phyloP scores from a whole-genome alignment of 2,888 invertebrate genomes.

The Tenthredo mesomela region DNA sequence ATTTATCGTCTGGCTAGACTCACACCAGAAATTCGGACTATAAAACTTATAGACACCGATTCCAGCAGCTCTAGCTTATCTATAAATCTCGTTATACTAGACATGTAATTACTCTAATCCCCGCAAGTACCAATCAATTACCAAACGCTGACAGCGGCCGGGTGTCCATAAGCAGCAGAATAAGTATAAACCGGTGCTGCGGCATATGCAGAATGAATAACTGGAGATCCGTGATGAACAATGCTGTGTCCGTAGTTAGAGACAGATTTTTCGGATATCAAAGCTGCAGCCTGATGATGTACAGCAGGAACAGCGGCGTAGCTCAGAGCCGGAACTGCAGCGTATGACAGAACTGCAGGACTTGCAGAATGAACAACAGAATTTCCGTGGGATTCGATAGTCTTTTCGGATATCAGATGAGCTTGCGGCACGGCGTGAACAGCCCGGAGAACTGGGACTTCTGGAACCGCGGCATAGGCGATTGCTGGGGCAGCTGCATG shows the following conservation, averaged over 20 bases:
- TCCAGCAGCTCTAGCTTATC: conserved; percentile 14
- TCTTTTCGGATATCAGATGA: conserved; percentile 63
- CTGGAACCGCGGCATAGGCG: conserved; percentile 56
- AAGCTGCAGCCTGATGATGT: conserved; percentile 7
- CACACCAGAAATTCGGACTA: not conserved
- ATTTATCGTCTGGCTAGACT: not conserved
- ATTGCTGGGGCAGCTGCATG: conserved; percentile 76
- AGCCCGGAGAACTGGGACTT: conserved; percentile 59
- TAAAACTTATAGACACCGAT: conserved; percentile 23
- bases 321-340: conserved; percentile 53
- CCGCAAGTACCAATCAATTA: conserved; percentile 57
- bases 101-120: not conserved
- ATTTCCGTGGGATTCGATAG: conserved; percentile 66
- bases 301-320: conserved; percentile 39
- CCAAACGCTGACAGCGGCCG: conserved; percentile 58
- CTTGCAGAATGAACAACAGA: conserved; percentile 62
- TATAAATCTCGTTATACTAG: not conserved
- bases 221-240: conserved; percentile 71
- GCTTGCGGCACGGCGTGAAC: conserved; percentile 56
- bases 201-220: conserved; percentile 78
- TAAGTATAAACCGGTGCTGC: conserved; percentile 53
- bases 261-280: conserved; percentile 56
- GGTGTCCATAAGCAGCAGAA: conserved; percentile 52
- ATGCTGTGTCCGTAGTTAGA: conserved; percentile 61
- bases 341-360: conserved; percentile 32